These are phyloP conservation scores for Lucilia sericata DNA, from an alignment of 1,140 invertebrate species.

Conservation along the genomic window DNA sequence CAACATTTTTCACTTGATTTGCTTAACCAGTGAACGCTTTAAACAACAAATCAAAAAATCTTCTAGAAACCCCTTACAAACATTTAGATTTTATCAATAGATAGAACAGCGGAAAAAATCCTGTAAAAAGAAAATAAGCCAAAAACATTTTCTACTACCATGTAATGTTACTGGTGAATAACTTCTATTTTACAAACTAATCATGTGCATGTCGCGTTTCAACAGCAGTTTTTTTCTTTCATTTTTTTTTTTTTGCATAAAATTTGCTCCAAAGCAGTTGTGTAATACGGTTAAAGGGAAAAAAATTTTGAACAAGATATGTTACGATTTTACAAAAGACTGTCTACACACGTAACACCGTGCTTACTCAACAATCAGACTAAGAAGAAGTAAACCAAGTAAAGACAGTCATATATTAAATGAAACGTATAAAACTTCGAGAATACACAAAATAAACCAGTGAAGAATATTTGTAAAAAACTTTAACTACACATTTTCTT, in stretches of 20 bases:
- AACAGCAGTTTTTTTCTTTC: background rate
- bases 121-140: too few species aligned
- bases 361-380: slow-evolving; percentile 11
- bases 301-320: background rate
- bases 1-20: too few species aligned
- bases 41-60: background rate
- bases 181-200: background rate
- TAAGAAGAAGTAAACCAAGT: background rate
- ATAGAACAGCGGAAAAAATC: background rate
- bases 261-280: background rate
- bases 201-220: slow-evolving; percentile 28
- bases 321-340: background rate
- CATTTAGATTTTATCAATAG: background rate
- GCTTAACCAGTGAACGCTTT: too few species aligned
- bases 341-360: slow-evolving; percentile 5
- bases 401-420: background rate
- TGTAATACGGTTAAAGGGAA: background rate
- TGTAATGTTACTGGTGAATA: too few species aligned
- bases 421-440: too few species aligned
- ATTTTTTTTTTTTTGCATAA: background rate
- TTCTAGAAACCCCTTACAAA: background rate
- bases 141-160: too few species aligned
- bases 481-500: too few species aligned
- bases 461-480: too few species aligned
- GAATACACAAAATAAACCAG: too few species aligned